Percentiles rank a stretch among this genome's conserved stretches.
These are phyloP conservation scores for Telmatochromis sp. DNA, from an alignment of 2,113 vertebrate species.

Conservation along the genomic window DNA sequence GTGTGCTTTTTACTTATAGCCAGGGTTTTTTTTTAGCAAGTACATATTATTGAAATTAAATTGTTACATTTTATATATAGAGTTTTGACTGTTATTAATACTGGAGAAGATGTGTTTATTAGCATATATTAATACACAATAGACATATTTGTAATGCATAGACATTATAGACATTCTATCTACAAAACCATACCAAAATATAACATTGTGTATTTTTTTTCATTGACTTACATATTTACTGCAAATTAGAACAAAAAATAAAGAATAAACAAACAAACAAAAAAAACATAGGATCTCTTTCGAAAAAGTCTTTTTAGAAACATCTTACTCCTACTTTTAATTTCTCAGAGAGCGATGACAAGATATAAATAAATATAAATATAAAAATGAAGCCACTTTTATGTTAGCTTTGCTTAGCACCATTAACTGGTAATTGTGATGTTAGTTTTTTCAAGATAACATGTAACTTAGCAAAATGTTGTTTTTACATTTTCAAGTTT, in stretches of 20 bases:
- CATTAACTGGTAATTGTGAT: not conserved
- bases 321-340: not conserved
- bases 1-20: not conserved
- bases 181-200: not conserved
- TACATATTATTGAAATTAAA: not conserved
- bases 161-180: not conserved
- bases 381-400: not conserved
- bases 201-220: not conserved
- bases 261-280: not conserved
- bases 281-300: not conserved
- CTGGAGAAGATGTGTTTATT: not conserved
- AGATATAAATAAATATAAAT: not conserved
- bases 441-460: not conserved
- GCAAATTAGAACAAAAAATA: not conserved
- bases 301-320: not conserved
- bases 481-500: not conserved
- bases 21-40: not conserved
- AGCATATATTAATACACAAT: not conserved
- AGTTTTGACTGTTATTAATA: not conserved
- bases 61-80: not conserved
- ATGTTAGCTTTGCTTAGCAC: not conserved
- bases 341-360: not conserved
- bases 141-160: not conserved
- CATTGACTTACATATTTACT: not conserved
- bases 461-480: not conserved